Evolutionary conservation across 2,888 invertebrate species (phyloP), one percentile per base, ranked within the genome.

Genomic region (Scaeva pyrastri): DNA sequence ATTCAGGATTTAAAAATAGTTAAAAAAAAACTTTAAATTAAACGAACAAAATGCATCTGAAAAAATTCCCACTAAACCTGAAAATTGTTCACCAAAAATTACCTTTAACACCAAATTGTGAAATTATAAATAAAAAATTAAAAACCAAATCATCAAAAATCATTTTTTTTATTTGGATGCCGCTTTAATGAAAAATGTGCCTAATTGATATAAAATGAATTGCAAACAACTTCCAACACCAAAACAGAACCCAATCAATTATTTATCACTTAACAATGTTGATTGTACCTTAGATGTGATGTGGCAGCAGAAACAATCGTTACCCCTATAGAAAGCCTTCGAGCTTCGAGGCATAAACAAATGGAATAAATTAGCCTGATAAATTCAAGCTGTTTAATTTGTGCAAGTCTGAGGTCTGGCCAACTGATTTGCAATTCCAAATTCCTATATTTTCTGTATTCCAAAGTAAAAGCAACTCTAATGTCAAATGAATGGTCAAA

Each of bases 401-500:
- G 50, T 14, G 26, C 14, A n/a, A 11, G 48, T 36, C 6, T 10
- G 5, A 11, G 56, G 56, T 23, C 31, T 31, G 48, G 31, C 14
- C 36, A 74, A 68, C 62, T 11, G 52, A 74, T 74, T 80, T 55
- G 68, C 66, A 80, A 74, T 80, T 80, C 74, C 23, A n/a, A n/a
- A n/a, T n/a, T n/a, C n/a, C n/a, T n/a, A n/a, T 68, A 74, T 73
- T 58, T 41, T 52, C 19, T 62, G 64, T 70, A 43, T 52, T 52
- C 6, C 11, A 21, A 21, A 50, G n/a, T 50, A 10, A 7, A 36
- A 19, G 39, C 39, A 14, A 14, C 2, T 23, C 23, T 45, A 21
- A 12, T 8, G 48, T 19, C 12, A 10, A 36, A 43, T 19, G 31
- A 26, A 12, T 16, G 16, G 23, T 14, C 2, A 26, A 19, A 52